phyloP scores from a whole-genome alignment of 92 coral and sea anemone genomes.

The Phymanthus crucifer region DNA sequence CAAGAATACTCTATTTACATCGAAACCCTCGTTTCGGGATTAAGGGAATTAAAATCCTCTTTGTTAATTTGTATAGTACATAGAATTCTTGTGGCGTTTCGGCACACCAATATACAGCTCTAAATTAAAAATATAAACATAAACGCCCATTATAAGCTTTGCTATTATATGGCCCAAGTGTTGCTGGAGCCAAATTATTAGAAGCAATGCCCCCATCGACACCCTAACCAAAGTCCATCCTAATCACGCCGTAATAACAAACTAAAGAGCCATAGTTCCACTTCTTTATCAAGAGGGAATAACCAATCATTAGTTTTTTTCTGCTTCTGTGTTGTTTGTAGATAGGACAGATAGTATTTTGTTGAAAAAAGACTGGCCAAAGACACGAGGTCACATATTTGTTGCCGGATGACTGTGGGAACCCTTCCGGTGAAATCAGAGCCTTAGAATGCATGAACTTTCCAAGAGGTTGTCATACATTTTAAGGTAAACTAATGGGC shows the following conservation, averaged over 20 bases:
- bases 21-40: neutral
- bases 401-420: neutral
- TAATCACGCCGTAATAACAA: neutral
- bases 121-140: conserved; percentile 1
- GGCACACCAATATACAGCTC: neutral
- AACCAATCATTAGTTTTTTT: neutral
- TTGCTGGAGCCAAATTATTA: neutral
- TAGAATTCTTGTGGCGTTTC: neutral
- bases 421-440: conserved; percentile 24
- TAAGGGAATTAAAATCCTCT: neutral
- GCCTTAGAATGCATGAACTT: conserved; percentile 10
- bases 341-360: neutral
- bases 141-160: conserved; percentile 10
- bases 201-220: neutral
- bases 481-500: neutral
- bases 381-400: conserved; percentile 2
- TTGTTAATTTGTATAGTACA: neutral
- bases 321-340: neutral
- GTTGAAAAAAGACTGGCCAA: neutral
- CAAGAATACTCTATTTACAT: neutral
- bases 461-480: neutral
- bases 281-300: neutral
- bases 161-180: neutral
- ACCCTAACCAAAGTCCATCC: neutral
- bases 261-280: neutral